phyloP scores from a whole-genome alignment of 2,888 invertebrate species.

The Beris morrisii region DNA sequence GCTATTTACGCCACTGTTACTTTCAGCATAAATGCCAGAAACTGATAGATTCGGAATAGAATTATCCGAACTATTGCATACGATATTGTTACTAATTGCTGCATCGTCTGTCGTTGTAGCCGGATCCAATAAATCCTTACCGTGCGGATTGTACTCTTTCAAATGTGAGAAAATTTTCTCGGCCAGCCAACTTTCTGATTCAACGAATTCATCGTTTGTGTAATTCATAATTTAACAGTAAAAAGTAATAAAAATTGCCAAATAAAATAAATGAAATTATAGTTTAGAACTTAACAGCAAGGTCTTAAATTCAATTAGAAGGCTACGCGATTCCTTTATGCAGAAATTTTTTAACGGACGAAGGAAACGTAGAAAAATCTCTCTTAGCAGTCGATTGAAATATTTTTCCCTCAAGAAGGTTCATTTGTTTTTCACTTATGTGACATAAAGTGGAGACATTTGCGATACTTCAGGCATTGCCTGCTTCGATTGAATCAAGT shows the following conservation, averaged over 20 bases:
- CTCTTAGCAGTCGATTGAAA: slow-evolving; percentile 22
- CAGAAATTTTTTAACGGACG: slow-evolving; percentile 13
- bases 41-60: neutral
- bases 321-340: slow-evolving; percentile 19
- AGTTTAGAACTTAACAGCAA: neutral
- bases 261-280: neutral
- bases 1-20: neutral
- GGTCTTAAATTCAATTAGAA: slow-evolving; percentile 4
- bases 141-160: slow-evolving; percentile 44
- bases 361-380: slow-evolving; percentile 21
- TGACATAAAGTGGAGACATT: neutral
- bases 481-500: neutral
- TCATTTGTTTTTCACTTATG: slow-evolving; percentile 11
- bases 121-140: slow-evolving; percentile 1
- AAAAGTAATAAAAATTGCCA: neutral
- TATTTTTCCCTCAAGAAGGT: neutral
- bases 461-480: neutral
- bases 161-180: slow-evolving; percentile 46
- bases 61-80: neutral
- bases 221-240: slow-evolving; percentile 45
- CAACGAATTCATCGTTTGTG: slow-evolving; percentile 43
- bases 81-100: neutral
- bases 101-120: neutral
- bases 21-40: neutral
- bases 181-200: slow-evolving; percentile 44